Evolutionary conservation across 1,140 invertebrate species (phyloP), one percentile per base, ranked within the genome.

Genomic region (Nymphalis io): DNA sequence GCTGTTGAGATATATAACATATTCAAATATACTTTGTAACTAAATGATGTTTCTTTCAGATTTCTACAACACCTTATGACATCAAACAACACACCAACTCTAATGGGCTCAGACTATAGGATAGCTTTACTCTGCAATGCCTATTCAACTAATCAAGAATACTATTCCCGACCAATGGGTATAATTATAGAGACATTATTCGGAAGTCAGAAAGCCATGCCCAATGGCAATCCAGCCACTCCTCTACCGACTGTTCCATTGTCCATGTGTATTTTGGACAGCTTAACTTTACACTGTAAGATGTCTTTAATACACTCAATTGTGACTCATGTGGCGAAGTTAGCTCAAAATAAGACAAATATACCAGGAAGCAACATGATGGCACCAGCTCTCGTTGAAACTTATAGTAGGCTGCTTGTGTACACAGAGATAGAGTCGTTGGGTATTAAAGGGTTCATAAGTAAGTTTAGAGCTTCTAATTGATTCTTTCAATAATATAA

Each of bases 231-330:
- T 58, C 89, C 89, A 11, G 67, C 90, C 3, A 88, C 92, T 13
- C 88, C 87, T 3, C 73, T 92, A 21, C 95, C 96, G 10, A 97
- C 95, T 0, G 95, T 96, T 15, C 98, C 98, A 0, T 91, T 99
- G 13, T 96, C 97, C 0, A 98, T 99, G 95, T 96, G 96, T 27
- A 95, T 98, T 18, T 88, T 99, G 3, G 98, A 99, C 85, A 98
- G 98, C n/a, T 88, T 99, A 15, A 99, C 98, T 0, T 96, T 99
- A 12, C 98, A 99, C 88, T 97, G 97, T 0, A 99, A 99, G 89
- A 99, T 99, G 98, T 98, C 97, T 72, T 90, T 99, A n/a, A 98
- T 99, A 65, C 98, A 99, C 68, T 96, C 96, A 58, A 98, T 98
- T 76, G 97, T 98, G 0, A 96, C 96, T 1, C 95, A 98, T 80